Conservation (phyloP, 2,113 vertebrate species). For the Chaetura pelagica region DNA sequence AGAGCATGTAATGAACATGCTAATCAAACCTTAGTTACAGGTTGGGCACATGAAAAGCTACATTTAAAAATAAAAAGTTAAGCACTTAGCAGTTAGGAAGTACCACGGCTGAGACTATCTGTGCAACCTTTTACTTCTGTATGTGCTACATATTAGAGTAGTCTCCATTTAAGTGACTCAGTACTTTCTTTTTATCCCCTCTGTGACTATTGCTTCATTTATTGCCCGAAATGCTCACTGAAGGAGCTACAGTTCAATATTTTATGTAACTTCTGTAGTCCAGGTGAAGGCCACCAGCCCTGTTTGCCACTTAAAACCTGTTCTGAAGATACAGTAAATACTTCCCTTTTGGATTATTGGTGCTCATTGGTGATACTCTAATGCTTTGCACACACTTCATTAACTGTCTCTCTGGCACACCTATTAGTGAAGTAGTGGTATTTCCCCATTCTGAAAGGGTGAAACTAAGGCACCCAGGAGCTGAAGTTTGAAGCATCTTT, state of each 20-base stretch:
- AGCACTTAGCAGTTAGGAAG: background rate
- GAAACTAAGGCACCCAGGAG: background rate
- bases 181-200: accelerated
- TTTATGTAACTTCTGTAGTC: background rate
- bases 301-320: background rate
- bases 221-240: background rate
- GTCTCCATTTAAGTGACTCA: background rate
- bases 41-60: background rate
- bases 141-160: background rate
- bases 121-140: background rate
- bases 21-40: background rate
- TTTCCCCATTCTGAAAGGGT: background rate
- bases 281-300: background rate
- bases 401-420: background rate
- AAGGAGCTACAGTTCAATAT: background rate
- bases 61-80: background rate
- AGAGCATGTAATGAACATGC: background rate
- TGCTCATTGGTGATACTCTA: background rate
- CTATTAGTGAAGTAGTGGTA: background rate
- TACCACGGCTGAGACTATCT: background rate
- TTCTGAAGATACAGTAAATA: background rate
- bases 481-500: background rate
- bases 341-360: background rate
- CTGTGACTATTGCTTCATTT: background rate
- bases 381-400: background rate